Conservation (phyloP, 2,888 invertebrate species). For the Plutella xylostella region DNA sequence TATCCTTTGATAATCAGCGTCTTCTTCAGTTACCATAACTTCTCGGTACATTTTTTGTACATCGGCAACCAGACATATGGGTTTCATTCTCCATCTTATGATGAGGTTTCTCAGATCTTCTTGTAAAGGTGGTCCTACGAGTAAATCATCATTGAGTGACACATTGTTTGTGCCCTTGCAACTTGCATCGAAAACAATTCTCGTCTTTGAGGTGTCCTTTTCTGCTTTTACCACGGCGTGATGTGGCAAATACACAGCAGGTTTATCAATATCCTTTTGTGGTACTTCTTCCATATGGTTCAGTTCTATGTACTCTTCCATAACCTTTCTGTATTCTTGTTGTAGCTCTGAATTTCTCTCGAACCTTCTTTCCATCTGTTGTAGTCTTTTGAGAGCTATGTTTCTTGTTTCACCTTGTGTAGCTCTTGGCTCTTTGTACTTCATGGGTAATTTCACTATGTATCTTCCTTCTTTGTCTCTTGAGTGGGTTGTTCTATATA, state of each 20-base stretch:
- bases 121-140: slow-evolving; percentile 16
- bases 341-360: neutral
- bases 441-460: neutral
- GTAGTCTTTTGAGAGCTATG: slow-evolving; percentile 5
- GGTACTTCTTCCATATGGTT: slow-evolving; percentile 5
- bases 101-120: slow-evolving; percentile 16
- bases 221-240: too few species aligned
- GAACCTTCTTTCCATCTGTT: slow-evolving; percentile 8
- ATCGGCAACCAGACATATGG: slow-evolving; percentile 15
- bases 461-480: neutral
- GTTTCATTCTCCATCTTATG: slow-evolving; percentile 15
- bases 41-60: slow-evolving; percentile 20
- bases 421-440: neutral
- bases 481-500: neutral
- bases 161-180: slow-evolving; percentile 5
- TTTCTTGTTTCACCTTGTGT: slow-evolving; percentile 5
- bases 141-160: slow-evolving; percentile 14
- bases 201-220: too few species aligned
- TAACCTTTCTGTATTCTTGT: slow-evolving; percentile 9
- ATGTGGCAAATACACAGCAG: slow-evolving; percentile 4
- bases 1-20: slow-evolving; percentile 19
- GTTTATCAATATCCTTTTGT: neutral
- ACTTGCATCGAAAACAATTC: too few species aligned
- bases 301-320: slow-evolving; percentile 7
- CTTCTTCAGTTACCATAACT: slow-evolving; percentile 14